Evolutionary conservation across 1,140 invertebrate species (phyloP).

Genomic region (Halictus rubicundus): DNA sequence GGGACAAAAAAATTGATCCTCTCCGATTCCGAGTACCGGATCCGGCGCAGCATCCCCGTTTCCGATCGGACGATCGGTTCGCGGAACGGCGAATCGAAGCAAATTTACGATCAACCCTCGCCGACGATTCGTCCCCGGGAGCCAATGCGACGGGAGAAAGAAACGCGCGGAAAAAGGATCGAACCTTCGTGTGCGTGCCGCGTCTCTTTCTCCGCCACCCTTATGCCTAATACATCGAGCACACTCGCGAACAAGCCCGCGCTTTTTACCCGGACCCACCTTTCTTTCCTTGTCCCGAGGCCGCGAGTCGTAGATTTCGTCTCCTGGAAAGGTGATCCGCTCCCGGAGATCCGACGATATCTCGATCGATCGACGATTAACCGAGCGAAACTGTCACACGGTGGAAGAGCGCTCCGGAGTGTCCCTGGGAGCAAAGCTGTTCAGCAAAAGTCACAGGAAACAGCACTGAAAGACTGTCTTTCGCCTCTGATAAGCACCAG

Average conservation of each 20-base stretch:
- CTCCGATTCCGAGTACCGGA: constrained; percentile 23
- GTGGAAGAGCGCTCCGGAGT: too few species aligned
- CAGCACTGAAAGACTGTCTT: too few species aligned
- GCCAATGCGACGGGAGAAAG: not conserved
- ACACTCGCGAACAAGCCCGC: not conserved
- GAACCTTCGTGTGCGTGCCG: not conserved
- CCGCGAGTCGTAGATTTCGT: constrained; percentile 26
- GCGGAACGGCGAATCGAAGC: constrained; percentile 32
- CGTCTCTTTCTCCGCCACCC: constrained; percentile 17
- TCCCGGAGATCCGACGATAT: constrained; percentile 35
- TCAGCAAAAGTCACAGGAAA: too few species aligned
- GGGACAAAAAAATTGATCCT: constrained; percentile 32
- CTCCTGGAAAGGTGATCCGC: constrained; percentile 52
- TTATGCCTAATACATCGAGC: constrained; percentile 51
- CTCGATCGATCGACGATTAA: constrained; percentile 51
- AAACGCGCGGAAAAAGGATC: not conserved
- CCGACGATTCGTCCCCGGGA: constrained; percentile 3
- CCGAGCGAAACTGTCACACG: not conserved
- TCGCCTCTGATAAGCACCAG: too few species aligned
- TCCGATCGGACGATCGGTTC: constrained; percentile 19
- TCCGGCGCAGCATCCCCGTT: constrained; percentile 15
- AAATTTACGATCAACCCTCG: constrained; percentile 56
- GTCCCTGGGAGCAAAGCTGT: too few species aligned
- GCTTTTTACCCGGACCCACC: not conserved
- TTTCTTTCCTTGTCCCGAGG: constrained; percentile 36